A percentile compares a stretch with the other conserved stretches of the same genome.
Conservation (phyloP, 1,140 invertebrate genomes). For the Chironomus striatipennis region DNA sequence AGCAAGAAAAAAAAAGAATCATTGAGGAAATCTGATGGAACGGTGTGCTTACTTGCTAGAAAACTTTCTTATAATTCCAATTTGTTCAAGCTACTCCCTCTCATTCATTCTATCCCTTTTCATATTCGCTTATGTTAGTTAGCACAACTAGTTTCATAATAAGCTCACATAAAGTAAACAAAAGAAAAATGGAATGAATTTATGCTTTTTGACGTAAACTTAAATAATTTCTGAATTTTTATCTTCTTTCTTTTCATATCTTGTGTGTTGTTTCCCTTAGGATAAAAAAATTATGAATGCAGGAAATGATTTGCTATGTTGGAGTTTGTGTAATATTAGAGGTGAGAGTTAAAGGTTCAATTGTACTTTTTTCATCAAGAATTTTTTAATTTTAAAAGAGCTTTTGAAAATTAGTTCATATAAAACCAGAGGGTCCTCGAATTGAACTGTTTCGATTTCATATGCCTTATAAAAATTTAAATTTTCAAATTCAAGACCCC, state of each 20-base stretch:
- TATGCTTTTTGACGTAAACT: slow-evolving; percentile 8
- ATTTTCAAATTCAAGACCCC: no score
- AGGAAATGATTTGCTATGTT: no score
- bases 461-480: no score
- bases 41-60: neutral
- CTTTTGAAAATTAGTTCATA: no score
- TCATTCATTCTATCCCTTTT: neutral
- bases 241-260: neutral
- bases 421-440: no score
- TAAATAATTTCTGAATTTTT: neutral
- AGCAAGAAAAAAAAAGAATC: neutral
- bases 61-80: slow-evolving; percentile 9
- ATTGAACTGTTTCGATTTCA: no score
- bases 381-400: no score
- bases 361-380: no score
- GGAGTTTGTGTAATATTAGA: no score
- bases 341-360: no score
- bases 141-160: neutral
- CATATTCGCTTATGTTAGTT: neutral
- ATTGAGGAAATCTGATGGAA: neutral
- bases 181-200: slow-evolving; percentile 14
- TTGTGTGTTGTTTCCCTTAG: no score
- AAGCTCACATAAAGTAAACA: slow-evolving; percentile 1
- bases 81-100: neutral
- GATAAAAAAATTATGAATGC: no score